A percentile compares a stretch with the other conserved stretches of the same genome.
phyloP scores from a whole-genome alignment of 2,888 invertebrate genomes.

The Drosophila subsilvestris region DNA sequence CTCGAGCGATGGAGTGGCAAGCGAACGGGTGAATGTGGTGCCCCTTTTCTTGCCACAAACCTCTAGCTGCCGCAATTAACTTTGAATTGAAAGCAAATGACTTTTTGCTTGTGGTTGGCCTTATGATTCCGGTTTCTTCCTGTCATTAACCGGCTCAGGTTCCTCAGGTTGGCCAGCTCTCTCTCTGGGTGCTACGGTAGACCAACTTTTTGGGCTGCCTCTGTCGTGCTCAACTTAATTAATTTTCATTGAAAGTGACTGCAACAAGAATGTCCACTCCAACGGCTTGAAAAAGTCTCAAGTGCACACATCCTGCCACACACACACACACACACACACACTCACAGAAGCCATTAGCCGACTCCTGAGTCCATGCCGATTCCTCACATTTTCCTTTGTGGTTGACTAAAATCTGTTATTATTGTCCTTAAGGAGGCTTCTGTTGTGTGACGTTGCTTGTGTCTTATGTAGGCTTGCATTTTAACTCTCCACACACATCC shows the following conservation, averaged over 20 bases:
- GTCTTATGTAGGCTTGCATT: slow-evolving; percentile 4
- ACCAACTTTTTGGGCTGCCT: slow-evolving; percentile 8
- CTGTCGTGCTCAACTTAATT: slow-evolving; percentile 50
- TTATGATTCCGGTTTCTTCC: slow-evolving; percentile 14
- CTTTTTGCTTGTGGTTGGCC: slow-evolving; percentile 19
- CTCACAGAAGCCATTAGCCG: slow-evolving; percentile 38
- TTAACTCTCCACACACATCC: slow-evolving; percentile 2
- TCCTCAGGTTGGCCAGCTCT: background rate
- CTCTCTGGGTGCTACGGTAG: background rate
- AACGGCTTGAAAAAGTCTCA: slow-evolving; percentile 1
- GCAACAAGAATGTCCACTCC: slow-evolving; percentile 38
- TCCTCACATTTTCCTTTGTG: slow-evolving; percentile 34
- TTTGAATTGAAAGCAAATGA: slow-evolving; percentile 58
- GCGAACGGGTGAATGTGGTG: background rate
- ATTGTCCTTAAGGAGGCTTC: slow-evolving; percentile 49
- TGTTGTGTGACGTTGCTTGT: slow-evolving; percentile 20
- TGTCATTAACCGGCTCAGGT: slow-evolving; percentile 40
- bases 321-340: slow-evolving; percentile 13
- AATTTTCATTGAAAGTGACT: slow-evolving; percentile 47
- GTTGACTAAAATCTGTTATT: slow-evolving; percentile 48
- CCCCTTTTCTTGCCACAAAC: slow-evolving; percentile 24
- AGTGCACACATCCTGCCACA: slow-evolving; percentile 21
- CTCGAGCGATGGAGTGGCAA: background rate
- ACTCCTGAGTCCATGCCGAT: slow-evolving; percentile 20
- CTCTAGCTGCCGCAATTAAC: slow-evolving; percentile 49